These are phyloP conservation scores for Enteromius viviparus DNA, from an alignment of 2,797 vertebrate species.

Conservation along the genomic window DNA sequence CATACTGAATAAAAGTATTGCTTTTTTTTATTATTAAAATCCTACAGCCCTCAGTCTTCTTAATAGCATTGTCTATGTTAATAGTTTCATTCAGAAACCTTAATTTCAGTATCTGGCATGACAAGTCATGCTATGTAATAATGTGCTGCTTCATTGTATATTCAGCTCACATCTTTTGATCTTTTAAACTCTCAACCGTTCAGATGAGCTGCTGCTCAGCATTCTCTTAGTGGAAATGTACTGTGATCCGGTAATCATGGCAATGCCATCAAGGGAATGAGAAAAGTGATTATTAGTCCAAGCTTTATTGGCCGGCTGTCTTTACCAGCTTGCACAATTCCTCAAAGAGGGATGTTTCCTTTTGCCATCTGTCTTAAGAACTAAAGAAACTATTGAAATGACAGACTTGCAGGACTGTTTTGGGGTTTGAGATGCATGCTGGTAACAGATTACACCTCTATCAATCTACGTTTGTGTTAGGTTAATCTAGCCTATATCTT, in stretches of 20 bases:
- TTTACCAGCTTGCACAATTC: conserved; percentile 46
- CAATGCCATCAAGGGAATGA: conserved; percentile 52
- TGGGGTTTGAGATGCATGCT: not conserved
- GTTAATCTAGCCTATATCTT: not conserved
- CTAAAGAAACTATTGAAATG: not conserved
- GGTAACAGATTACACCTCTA: not conserved
- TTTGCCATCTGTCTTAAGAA: conserved; percentile 48
- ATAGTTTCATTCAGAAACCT: not conserved
- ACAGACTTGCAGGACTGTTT: conserved; percentile 1
- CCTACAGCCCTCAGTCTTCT: not conserved
- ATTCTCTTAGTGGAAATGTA: conserved; percentile 29
- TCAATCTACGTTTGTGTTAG: not conserved
- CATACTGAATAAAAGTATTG: not conserved
- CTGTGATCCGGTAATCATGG: conserved; percentile 43
- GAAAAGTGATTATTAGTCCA: conserved; percentile 41
- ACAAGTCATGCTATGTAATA: not conserved
- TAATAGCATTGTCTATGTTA: not conserved
- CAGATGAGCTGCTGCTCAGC: conserved; percentile 19
- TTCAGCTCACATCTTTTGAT: conserved; percentile 5
- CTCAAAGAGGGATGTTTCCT: conserved; percentile 28
- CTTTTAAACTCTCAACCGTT: conserved; percentile 24
- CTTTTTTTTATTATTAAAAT: not conserved
- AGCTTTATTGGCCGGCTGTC: conserved; percentile 37
- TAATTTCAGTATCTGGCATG: not conserved
- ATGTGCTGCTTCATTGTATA: not conserved